These are phyloP conservation scores for Origma solitaria DNA, from an alignment of 2,113 vertebrate genomes.

Conservation along the genomic window DNA sequence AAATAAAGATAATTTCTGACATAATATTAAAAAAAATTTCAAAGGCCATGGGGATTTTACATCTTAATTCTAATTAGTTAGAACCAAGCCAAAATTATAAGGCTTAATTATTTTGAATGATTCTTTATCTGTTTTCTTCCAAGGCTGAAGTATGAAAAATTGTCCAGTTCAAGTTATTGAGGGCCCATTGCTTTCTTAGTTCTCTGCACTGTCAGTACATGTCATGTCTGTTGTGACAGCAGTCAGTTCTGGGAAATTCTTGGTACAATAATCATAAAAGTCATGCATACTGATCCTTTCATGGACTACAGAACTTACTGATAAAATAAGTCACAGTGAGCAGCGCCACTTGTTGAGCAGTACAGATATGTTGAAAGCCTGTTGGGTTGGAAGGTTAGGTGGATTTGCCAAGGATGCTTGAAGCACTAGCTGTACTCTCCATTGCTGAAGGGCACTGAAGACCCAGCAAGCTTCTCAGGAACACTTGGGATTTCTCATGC, in stretches of 20 bases:
- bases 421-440: not conserved
- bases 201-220: not conserved
- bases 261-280: not conserved
- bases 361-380: not conserved
- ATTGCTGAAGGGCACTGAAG: not conserved
- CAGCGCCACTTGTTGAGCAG: not conserved
- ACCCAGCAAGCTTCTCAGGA: not conserved
- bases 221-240: not conserved
- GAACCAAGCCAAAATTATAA: not conserved
- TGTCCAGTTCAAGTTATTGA: not conserved
- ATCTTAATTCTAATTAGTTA: constrained; percentile 24
- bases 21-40: not conserved
- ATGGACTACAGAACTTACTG: not conserved
- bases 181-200: not conserved
- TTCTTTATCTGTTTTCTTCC: not conserved
- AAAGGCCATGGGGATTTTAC: not conserved
- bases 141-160: not conserved
- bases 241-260: not conserved
- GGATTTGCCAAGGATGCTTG: not conserved
- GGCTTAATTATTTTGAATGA: not conserved
- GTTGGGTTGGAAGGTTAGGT: not conserved
- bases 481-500: not conserved
- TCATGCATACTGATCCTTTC: not conserved
- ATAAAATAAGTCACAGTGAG: not conserved
- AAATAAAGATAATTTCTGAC: constrained; percentile 18